phyloP scores from a whole-genome alignment of 1,140 invertebrate species.

The Musca domestica region DNA sequence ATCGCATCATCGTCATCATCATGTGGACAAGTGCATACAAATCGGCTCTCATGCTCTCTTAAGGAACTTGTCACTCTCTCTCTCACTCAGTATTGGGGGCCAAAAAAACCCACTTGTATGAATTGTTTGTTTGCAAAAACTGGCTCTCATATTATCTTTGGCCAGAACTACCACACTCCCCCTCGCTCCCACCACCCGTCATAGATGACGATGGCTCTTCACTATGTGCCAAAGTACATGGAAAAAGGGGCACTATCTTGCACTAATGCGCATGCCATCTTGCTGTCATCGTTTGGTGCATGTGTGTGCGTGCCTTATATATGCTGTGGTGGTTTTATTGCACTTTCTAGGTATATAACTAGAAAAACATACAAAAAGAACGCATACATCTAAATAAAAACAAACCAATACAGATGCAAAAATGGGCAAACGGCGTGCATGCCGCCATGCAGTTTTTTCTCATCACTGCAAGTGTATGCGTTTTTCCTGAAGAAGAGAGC shows the following conservation, averaged over 20 bases:
- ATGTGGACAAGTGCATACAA: neutral
- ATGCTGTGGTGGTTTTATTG: neutral
- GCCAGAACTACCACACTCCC: neutral
- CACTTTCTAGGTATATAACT: slow-evolving; percentile 11
- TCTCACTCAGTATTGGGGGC: neutral
- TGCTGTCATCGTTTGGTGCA: neutral
- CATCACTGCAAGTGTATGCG: neutral
- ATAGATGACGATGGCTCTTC: too few relatives aligned
- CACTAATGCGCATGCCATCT: neutral
- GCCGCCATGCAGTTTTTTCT: neutral
- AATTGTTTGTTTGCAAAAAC: neutral
- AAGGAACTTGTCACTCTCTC: neutral
- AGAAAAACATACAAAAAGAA: slow-evolving; percentile 1
- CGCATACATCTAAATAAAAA: slow-evolving; percentile 18
- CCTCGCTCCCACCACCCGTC: neutral
- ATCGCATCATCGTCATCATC: neutral
- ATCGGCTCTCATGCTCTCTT: neutral
- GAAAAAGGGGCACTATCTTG: slow-evolving; percentile 5
- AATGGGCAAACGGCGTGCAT: neutral
- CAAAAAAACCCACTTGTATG: slow-evolving; percentile 6
- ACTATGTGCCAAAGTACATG: neutral
- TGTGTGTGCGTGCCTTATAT: too few relatives aligned
- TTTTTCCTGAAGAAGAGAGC: neutral
- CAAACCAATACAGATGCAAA: slow-evolving; percentile 11
- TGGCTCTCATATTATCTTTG: neutral